These are phyloP conservation scores for Gibbula magus DNA, from an alignment of 2,888 invertebrate genomes.

Conservation along the genomic window DNA sequence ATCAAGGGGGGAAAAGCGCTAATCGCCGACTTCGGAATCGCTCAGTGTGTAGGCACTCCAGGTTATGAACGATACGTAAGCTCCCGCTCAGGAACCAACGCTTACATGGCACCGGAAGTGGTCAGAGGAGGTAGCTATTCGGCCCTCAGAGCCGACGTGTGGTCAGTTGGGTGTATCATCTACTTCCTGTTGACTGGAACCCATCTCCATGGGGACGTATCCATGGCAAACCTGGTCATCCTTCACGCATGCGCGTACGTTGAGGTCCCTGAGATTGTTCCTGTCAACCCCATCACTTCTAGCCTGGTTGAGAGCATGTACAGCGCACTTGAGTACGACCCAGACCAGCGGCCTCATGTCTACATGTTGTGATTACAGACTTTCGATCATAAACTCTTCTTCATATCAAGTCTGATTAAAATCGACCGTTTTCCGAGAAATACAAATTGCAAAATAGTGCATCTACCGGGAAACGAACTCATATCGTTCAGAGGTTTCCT, in stretches of 20 bases:
- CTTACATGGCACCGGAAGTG: slow-evolving; percentile 14
- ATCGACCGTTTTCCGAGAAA: too few species aligned
- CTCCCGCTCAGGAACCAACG: background rate
- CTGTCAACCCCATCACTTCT: background rate
- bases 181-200: slow-evolving; percentile 2
- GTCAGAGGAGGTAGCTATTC: background rate
- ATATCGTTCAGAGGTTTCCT: too few species aligned
- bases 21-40: background rate
- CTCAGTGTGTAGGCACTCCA: background rate
- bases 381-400: too few species aligned
- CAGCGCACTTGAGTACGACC: background rate
- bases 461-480: too few species aligned
- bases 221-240: background rate
- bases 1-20: background rate
- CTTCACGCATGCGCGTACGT: background rate
- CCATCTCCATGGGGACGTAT: background rate
- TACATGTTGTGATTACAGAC: background rate
- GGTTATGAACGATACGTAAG: background rate
- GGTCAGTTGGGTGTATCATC: slow-evolving; percentile 10
- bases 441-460: too few species aligned
- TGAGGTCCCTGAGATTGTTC: background rate
- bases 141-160: slow-evolving; percentile 10
- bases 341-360: background rate
- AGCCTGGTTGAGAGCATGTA: slow-evolving; percentile 4
- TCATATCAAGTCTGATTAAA: too few species aligned